Base-by-base conservation (phyloP, 2,113 vertebrate genomes). In the Tyrannus savana region DNA sequence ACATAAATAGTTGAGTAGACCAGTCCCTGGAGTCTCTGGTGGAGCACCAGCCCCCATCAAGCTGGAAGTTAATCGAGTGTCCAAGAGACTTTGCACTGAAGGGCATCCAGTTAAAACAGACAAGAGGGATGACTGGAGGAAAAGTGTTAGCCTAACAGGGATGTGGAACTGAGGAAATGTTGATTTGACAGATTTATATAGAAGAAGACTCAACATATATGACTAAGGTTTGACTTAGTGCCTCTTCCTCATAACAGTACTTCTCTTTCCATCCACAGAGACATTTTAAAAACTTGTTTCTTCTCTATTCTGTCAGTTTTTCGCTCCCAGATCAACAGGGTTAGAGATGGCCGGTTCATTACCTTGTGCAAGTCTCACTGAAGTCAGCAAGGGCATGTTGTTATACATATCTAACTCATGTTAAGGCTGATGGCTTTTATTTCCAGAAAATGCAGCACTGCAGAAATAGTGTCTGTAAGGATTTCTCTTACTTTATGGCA, bases 361-460 rank as follows among this genome's bases (percentile, higher is more conserved):
- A 53, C 31, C 10, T 44, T 41, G 18, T 7, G 7, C 28, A 50
- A 72, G 27, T 69, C 28, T 41, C 1, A 0, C 12, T 53, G 31
- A 75, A 63, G 25, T 69, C 55, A 83, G 23, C 18, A 19, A 25
- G 41, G 13, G 6, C 23, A 21, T 0, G 0, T 19, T 44, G 12
- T 62, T 73, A 28, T 14, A n/a, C 14, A 4, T 8, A 33, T 19
- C 47, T 84, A 27, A 12, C 3, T 27, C 14, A 4, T 8, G 15
- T 19, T 46, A 47, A 81, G 53, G 24, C 18, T 91, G 11, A 22
- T 25, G 15, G 19, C 44, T 59, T 50, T 6, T 37, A 35, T 89
- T 79, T 89, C 69, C 74, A 89, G 23, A 53, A 91, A 87, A 84
- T 30, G 10, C 18, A 64, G 13, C 39, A 33, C 47, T 86, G 49